These are phyloP conservation scores for Dugesia japonica DNA, from an alignment of 2,888 invertebrate species.

Conservation along the genomic window DNA sequence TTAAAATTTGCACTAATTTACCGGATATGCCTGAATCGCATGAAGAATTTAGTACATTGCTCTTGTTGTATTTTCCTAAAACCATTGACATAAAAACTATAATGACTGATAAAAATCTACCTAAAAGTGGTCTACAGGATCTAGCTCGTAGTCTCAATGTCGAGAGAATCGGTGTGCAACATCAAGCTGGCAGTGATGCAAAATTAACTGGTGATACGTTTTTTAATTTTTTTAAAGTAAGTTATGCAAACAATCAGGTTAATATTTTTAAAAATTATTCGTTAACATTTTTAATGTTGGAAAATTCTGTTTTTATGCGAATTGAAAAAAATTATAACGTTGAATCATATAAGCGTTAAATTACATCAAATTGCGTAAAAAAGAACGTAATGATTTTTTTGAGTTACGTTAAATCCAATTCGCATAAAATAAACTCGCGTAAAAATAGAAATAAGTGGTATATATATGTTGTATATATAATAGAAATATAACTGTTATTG, in stretches of 20 bases:
- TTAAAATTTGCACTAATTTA: constrained; percentile 72
- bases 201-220: constrained; percentile 35
- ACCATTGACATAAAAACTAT: constrained; percentile 97
- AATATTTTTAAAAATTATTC: no score
- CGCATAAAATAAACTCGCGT: no score
- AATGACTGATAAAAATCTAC: constrained; percentile 93
- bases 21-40: constrained; percentile 80
- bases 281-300: no score
- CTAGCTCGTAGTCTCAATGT: constrained; percentile 55
- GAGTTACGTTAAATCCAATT: no score
- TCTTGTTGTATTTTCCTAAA: constrained; percentile 81
- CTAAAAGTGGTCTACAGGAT: constrained; percentile 95
- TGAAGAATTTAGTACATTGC: constrained; percentile 79
- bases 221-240: constrained; percentile 33
- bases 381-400: no score
- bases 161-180: constrained; percentile 80
- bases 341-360: no score
- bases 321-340: no score
- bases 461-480: no score
- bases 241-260: neutral
- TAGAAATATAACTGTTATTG: no score
- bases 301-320: no score
- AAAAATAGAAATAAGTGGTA: no score
- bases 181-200: constrained; percentile 86
- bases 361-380: no score